Base-by-base conservation (phyloP, 1,140 invertebrate species). In the Pteromalus puparum region DNA sequence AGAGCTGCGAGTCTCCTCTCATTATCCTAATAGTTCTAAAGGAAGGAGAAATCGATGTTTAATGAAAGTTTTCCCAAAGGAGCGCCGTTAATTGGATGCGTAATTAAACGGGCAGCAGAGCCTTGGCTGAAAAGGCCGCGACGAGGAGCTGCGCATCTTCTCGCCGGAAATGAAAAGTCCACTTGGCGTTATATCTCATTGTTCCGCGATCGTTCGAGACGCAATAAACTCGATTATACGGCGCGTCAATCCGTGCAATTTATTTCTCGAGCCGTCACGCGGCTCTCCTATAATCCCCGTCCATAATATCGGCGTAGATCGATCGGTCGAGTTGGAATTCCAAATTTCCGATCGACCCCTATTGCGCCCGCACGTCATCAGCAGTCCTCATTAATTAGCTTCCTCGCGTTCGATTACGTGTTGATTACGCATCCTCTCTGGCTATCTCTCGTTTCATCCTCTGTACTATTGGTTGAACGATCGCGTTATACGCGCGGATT, bases 91-190 rank as follows among this genome's bases (percentile, higher is more conserved):
- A 82, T 82, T 73, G 80, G 48, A 82, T 34, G 70, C 72, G 48
- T 82, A 82, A 74, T 82, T 74, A 82, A 82, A 82, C 72, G 70
- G 34, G 18, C 42, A n/a, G n/a, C n/a, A n/a, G n/a, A n/a, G n/a
- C n/a, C n/a, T n/a, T 30, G 80, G 1, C 18, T 34, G 18, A 72
- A 81, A 81, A 72, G 34, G 9, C 34, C 42, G 30, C 28, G 34
- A 34, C n/a, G 34, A 24, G 53, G 4, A n/a, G 53, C 18, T 61
- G 18, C 21, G 53, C 53, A 61, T 61, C 53, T 61, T n/a, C 21
- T 61, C 6, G 53, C 53, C 18, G 18, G 6, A n/a, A n/a, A 5
- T 7, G 15, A 61, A 61, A n/a, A 61, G 53, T 61, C 53, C 53
- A 61, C 53, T 61, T 61, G 18, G 48, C 38, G 10, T 5, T 65